A percentile compares a stretch with the other conserved stretches of the same genome.
Evolutionary conservation across 2,113 vertebrate species (phyloP).

Genomic region (Micromys minutus): DNA sequence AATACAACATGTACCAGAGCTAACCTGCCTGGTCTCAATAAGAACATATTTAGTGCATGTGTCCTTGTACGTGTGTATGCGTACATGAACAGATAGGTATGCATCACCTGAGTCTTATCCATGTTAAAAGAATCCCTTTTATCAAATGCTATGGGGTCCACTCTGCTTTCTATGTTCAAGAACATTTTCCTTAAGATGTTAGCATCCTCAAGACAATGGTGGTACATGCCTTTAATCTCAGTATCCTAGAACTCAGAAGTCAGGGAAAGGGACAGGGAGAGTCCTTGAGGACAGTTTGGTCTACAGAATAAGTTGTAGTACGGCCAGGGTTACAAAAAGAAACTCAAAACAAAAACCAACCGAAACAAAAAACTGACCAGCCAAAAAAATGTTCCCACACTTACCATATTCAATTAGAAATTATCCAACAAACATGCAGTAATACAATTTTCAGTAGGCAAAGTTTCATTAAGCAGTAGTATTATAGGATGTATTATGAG

Average conservation of each 20-base stretch:
- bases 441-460: not conserved
- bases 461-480: not conserved
- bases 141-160: not conserved
- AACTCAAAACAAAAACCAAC: not conserved
- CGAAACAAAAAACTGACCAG: not conserved
- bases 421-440: slow-evolving; percentile 16
- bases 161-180: not conserved
- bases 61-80: not conserved
- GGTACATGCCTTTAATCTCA: not conserved
- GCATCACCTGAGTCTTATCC: not conserved
- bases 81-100: not conserved
- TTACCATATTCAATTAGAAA: not conserved
- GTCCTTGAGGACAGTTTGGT: not conserved
- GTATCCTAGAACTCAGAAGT: not conserved
- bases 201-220: not conserved
- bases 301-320: not conserved
- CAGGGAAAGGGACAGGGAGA: not conserved
- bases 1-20: no score
- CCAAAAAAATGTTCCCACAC: not conserved
- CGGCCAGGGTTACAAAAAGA: not conserved
- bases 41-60: not conserved
- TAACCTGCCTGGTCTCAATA: not conserved
- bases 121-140: not conserved
- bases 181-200: not conserved
- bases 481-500: not conserved